These are phyloP conservation scores for Polymixis flavicincta DNA, from an alignment of 2,888 invertebrate genomes.

Conservation along the genomic window DNA sequence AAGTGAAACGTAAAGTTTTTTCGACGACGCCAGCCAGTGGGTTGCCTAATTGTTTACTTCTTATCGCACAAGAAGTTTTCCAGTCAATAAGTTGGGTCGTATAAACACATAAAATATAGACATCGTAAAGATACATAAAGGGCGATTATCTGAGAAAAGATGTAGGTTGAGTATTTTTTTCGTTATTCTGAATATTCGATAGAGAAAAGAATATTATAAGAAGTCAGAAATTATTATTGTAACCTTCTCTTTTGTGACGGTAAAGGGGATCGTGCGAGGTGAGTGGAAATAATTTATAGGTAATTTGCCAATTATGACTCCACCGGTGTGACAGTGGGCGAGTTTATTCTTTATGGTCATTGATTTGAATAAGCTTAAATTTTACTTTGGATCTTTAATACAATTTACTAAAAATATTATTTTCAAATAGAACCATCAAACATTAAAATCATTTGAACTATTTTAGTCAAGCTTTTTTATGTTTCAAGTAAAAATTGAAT, in stretches of 20 bases:
- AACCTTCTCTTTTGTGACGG: slow-evolving; percentile 8
- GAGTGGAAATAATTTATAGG: slow-evolving; percentile 21
- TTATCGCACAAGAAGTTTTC: slow-evolving; percentile 58
- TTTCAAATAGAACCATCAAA: not conserved
- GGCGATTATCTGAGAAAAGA: slow-evolving; percentile 34
- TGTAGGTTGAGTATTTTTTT: slow-evolving; percentile 24
- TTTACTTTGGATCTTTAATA: not conserved
- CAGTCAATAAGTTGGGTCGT: slow-evolving; percentile 56
- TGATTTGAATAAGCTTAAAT: not conserved
- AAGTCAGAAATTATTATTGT: slow-evolving; percentile 29
- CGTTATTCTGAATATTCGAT: slow-evolving; percentile 19
- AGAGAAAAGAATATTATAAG: slow-evolving; percentile 18
- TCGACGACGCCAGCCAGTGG: slow-evolving; percentile 37
- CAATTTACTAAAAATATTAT: no score
- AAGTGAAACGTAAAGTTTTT: slow-evolving; percentile 62
- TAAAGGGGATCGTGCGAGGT: not conserved
- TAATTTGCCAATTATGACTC: slow-evolving; percentile 23
- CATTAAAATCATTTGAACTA: not conserved
- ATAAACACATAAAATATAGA: slow-evolving; percentile 55
- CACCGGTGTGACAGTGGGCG: not conserved
- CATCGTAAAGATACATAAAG: slow-evolving; percentile 57
- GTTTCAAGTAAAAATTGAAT: not conserved
- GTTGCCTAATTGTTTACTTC: slow-evolving; percentile 61
- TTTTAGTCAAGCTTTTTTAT: not conserved
- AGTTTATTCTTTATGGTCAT: not conserved